phyloP scores from a whole-genome alignment of 2,113 vertebrate species.

The Chascanopsetta lugubris region DNA sequence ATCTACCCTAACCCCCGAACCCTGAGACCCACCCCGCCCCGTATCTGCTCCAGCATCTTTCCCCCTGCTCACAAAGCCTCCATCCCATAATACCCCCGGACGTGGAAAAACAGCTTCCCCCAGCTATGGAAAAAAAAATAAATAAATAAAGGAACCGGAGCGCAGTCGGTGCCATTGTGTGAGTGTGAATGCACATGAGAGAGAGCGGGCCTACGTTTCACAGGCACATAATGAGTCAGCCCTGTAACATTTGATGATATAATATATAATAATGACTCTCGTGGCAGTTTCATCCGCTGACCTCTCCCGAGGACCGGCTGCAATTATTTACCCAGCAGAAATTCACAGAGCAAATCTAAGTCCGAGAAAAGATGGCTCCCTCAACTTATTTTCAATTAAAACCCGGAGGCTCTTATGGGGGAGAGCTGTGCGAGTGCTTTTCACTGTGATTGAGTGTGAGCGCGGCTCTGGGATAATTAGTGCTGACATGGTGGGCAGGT shows the following conservation, averaged over 20 bases:
- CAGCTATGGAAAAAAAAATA: conserved; percentile 2
- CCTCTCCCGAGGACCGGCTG: conserved; percentile 63
- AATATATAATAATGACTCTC: conserved; percentile 71
- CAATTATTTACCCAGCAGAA: conserved; percentile 71
- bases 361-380: conserved; percentile 53
- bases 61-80: conserved; percentile 13
- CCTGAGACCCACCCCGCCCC: background rate
- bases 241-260: conserved; percentile 60
- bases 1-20: conserved; percentile 13
- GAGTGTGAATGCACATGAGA: conserved; percentile 44
- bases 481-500: conserved; percentile 9
- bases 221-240: conserved; percentile 58
- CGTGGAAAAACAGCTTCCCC: conserved; percentile 18
- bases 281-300: conserved; percentile 64
- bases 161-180: conserved; percentile 37
- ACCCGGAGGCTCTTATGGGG: conserved; percentile 12
- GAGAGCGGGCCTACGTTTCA: conserved; percentile 38
- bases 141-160: background rate
- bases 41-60: conserved; percentile 4
- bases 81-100: background rate
- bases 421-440: conserved; percentile 18
- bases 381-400: conserved; percentile 62
- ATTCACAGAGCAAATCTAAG: conserved; percentile 61
- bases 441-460: conserved; percentile 15
- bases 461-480: conserved; percentile 29